A percentile compares a stretch with the other conserved stretches of the same genome.
Conservation (phyloP, 1,140 invertebrate genomes). For the Drosophila auraria region DNA sequence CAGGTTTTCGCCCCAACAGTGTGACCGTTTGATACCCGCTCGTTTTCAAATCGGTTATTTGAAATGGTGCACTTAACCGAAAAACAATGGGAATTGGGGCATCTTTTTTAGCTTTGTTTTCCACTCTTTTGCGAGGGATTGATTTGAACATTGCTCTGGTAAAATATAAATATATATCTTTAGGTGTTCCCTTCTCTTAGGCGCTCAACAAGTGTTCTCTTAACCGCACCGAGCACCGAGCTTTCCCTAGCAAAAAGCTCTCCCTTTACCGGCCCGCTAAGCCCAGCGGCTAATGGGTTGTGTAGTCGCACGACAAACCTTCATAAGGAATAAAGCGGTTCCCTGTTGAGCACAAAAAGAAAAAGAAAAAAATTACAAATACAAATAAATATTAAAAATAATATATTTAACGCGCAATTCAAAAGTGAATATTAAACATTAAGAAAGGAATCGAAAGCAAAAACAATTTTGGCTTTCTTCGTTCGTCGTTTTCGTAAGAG, state of each 20-base stretch:
- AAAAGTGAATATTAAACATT: neutral
- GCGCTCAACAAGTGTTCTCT: conserved; percentile 35
- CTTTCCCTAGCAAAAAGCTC: conserved; percentile 29
- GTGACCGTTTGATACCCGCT: neutral
- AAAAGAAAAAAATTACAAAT: neutral
- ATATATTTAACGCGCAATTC: conserved; percentile 5
- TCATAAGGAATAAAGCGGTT: conserved; percentile 22
- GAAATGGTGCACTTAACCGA: neutral
- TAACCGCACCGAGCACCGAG: conserved; percentile 9
- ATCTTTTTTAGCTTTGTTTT: too few relatives aligned
- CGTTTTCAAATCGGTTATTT: neutral
- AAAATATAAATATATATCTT: neutral
- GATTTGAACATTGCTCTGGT: too few relatives aligned
- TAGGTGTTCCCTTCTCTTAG: neutral
- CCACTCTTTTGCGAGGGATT: neutral
- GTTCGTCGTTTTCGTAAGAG: neutral
- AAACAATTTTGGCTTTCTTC: neutral
- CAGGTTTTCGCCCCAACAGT: neutral
- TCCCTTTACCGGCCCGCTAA: conserved; percentile 16
- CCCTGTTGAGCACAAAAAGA: neutral
- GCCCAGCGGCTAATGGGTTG: neutral
- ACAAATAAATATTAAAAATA: neutral
- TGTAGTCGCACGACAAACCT: conserved; percentile 21
- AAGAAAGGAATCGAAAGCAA: neutral
- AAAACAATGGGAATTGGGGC: too few relatives aligned